phyloP scores from a whole-genome alignment of 1,140 invertebrate species.

The Coenobita brevimanus region DNA sequence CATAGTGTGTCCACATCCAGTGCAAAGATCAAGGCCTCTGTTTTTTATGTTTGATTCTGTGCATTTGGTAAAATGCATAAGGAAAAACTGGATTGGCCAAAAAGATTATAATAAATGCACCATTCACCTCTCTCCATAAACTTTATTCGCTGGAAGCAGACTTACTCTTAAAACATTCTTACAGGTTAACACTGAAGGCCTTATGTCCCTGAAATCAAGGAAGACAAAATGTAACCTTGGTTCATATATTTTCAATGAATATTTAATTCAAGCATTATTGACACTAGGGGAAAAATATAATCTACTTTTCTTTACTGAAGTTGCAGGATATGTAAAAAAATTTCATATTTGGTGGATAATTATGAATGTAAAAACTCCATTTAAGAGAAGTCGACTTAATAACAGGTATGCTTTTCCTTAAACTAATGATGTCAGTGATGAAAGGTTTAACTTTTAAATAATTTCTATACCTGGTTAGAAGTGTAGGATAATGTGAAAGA shows the following conservation, averaged over 20 bases:
- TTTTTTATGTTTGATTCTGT: no score
- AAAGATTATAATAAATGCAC: neutral
- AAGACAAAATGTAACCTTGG: slow-evolving; percentile 64
- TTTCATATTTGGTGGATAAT: slow-evolving; percentile 56
- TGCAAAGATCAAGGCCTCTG: neutral
- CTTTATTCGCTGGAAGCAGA: neutral
- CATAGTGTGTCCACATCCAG: neutral
- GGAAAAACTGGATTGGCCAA: slow-evolving; percentile 23
- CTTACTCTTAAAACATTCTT: slow-evolving; percentile 45
- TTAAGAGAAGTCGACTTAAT: slow-evolving; percentile 20
- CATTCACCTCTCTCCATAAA: neutral
- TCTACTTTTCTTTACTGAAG: neutral
- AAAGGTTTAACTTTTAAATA: slow-evolving; percentile 27
- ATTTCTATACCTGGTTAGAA: slow-evolving; percentile 55
- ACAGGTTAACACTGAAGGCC: slow-evolving; percentile 28
- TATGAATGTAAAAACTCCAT: slow-evolving; percentile 55
- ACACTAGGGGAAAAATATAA: slow-evolving; percentile 20
- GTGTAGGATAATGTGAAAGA: slow-evolving; percentile 16
- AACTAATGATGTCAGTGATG: slow-evolving; percentile 29
- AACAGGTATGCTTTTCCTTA: slow-evolving; percentile 35
- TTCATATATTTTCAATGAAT: slow-evolving; percentile 53
- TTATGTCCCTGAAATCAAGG: slow-evolving; percentile 52
- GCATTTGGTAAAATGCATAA: slow-evolving; percentile 22
- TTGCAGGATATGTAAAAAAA: slow-evolving; percentile 44
- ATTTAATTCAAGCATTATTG: slow-evolving; percentile 32